These are phyloP conservation scores for Epizoanthus stellaris DNA, from an alignment of 92 coral and sea anemone genomes.

Conservation along the genomic window DNA sequence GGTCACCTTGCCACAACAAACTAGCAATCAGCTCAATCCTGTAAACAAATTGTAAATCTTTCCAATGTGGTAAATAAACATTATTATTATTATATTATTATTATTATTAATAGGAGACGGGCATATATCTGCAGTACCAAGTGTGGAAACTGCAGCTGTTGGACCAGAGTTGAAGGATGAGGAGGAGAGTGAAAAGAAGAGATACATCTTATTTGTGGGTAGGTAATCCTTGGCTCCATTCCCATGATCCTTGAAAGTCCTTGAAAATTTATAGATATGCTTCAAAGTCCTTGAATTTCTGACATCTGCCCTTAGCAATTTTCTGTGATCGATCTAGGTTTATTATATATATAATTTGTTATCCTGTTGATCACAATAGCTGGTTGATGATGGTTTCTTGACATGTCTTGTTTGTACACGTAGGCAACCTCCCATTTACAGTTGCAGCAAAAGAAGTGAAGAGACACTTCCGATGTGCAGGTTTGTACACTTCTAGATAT, in stretches of 20 bases:
- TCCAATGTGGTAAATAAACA: too few relatives aligned
- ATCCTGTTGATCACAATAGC: background rate
- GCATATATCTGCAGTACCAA: background rate
- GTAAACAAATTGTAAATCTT: too few relatives aligned
- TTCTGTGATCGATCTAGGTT: background rate
- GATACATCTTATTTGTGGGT: conserved; percentile 72
- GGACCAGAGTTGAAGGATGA: conserved; percentile 7
- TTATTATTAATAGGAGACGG: background rate
- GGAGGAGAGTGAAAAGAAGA: conserved; percentile 17
- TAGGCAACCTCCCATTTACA: conserved; percentile 91
- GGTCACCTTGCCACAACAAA: too few relatives aligned
- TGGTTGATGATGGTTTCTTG: too few relatives aligned
- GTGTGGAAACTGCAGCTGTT: background rate
- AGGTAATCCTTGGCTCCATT: background rate
- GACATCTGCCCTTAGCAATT: background rate
- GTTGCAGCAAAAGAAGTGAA: conserved; percentile 76
- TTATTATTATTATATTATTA: too few relatives aligned
- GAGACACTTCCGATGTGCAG: conserved; percentile 84
- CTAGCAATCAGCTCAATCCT: too few relatives aligned
- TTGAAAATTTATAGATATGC: too few relatives aligned
- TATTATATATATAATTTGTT: background rate
- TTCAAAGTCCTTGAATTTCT: background rate
- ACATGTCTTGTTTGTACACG: too few relatives aligned
- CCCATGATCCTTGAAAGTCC: too few relatives aligned
- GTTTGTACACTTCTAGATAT: conserved; percentile 28